These are phyloP conservation scores for Dolichomitus sp. DNA, from an alignment of 2,888 invertebrate genomes.

Conservation along the genomic window DNA sequence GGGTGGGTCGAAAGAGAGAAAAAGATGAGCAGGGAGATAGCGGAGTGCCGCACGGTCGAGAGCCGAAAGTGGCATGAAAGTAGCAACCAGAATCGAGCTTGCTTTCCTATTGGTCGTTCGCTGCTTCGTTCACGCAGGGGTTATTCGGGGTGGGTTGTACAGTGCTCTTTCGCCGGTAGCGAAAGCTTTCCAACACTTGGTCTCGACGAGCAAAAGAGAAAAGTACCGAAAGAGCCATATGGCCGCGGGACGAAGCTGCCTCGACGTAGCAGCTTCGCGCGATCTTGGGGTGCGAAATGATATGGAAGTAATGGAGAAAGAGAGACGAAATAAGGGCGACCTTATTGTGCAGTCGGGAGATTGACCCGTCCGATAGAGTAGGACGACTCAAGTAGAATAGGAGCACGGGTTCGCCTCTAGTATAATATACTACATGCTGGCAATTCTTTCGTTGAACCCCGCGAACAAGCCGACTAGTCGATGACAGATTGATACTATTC, in stretches of 20 bases:
- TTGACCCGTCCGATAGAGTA: slow-evolving; percentile 83
- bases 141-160: slow-evolving; percentile 16
- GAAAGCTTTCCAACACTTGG: slow-evolving; percentile 71
- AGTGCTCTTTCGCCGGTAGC: slow-evolving; percentile 41
- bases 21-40: slow-evolving; percentile 75
- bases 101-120: slow-evolving; percentile 60
- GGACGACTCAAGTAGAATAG: slow-evolving; percentile 70
- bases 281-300: slow-evolving; percentile 85
- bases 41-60: slow-evolving; percentile 72
- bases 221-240: slow-evolving; percentile 77
- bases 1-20: slow-evolving; percentile 50
- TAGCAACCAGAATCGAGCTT: slow-evolving; percentile 75
- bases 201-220: slow-evolving; percentile 51
- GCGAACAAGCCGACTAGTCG: slow-evolving; percentile 68
- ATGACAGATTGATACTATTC: slow-evolving; percentile 86
- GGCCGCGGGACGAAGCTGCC: slow-evolving; percentile 73
- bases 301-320: slow-evolving; percentile 85
- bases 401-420: slow-evolving; percentile 35
- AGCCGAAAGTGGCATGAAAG: slow-evolving; percentile 82
- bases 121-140: slow-evolving; percentile 62
- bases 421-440: slow-evolving; percentile 42
- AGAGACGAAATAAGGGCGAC: slow-evolving; percentile 41
- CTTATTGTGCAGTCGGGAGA: slow-evolving; percentile 82
- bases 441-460: slow-evolving; percentile 59
- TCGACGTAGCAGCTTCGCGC: slow-evolving; percentile 53